These are phyloP conservation scores for Bugula neritina DNA, from an alignment of 2,888 invertebrate genomes.

Conservation along the genomic window DNA sequence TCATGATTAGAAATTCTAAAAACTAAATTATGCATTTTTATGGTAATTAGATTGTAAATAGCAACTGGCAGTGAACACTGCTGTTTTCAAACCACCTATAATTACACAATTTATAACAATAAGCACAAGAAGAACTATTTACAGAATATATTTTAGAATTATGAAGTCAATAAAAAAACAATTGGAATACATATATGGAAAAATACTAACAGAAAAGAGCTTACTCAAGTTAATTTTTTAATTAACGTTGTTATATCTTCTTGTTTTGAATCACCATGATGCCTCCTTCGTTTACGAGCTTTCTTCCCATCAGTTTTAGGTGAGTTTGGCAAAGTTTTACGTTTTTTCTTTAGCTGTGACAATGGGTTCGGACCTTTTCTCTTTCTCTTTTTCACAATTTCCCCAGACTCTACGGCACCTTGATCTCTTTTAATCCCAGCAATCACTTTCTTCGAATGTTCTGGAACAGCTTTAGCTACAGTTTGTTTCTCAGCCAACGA, in stretches of 20 bases:
- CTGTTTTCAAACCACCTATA: too few species aligned
- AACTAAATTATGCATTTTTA: not conserved
- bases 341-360: constrained; percentile 2
- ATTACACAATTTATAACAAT: too few species aligned
- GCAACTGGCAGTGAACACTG: not conserved
- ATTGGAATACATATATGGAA: too few species aligned
- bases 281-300: not conserved
- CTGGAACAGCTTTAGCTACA: not conserved
- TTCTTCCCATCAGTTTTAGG: not conserved
- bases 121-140: too few species aligned
- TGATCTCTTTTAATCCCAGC: not conserved
- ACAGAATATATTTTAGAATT: too few species aligned
- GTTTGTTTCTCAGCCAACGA: not conserved
- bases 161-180: too few species aligned
- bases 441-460: constrained; percentile 16
- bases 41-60: not conserved
- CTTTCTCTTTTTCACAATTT: not conserved
- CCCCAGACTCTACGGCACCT: not conserved
- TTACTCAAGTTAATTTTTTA: not conserved
- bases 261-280: not conserved
- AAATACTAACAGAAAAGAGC: too few species aligned
- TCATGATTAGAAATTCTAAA: not conserved
- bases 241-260: constrained; percentile 1
- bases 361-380: not conserved
- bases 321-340: not conserved